A percentile compares a stretch with the other conserved stretches of the same genome.
phyloP scores from a whole-genome alignment of 2,113 vertebrate genomes.

The Lagopus muta region DNA sequence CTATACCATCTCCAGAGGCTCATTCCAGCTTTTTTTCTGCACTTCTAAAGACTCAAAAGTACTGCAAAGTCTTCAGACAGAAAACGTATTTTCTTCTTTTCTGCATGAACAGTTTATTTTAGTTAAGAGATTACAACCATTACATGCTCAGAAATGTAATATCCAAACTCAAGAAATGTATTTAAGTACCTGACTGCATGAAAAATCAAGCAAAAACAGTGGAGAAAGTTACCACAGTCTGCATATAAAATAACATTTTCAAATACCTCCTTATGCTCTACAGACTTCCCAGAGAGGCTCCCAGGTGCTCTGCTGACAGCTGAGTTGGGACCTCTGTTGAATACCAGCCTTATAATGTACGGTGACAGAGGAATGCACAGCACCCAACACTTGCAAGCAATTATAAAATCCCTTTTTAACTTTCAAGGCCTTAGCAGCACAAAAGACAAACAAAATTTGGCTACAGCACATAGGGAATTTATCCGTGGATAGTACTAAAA shows the following conservation, averaged over 20 bases:
- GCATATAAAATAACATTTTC: conserved; percentile 4
- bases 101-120: neutral
- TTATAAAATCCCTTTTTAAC: neutral
- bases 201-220: fast-evolving
- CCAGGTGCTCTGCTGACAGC: neutral
- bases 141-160: neutral
- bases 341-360: neutral
- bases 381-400: neutral
- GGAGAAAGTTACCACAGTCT: neutral
- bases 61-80: conserved; percentile 22
- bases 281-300: neutral
- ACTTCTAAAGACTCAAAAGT: neutral
- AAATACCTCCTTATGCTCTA: neutral
- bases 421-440: neutral
- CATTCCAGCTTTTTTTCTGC: neutral
- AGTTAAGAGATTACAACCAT: neutral
- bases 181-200: neutral
- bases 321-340: neutral
- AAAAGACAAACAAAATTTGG: neutral
- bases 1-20: conserved; percentile 23
- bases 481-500: neutral
- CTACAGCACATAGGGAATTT: neutral
- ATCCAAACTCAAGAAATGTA: neutral
- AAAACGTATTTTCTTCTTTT: neutral
- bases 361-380: neutral